Evolutionary conservation across 2,113 vertebrate genomes (phyloP), one percentile per base, ranked within the genome.

Genomic region (Tetrao urogallus): DNA sequence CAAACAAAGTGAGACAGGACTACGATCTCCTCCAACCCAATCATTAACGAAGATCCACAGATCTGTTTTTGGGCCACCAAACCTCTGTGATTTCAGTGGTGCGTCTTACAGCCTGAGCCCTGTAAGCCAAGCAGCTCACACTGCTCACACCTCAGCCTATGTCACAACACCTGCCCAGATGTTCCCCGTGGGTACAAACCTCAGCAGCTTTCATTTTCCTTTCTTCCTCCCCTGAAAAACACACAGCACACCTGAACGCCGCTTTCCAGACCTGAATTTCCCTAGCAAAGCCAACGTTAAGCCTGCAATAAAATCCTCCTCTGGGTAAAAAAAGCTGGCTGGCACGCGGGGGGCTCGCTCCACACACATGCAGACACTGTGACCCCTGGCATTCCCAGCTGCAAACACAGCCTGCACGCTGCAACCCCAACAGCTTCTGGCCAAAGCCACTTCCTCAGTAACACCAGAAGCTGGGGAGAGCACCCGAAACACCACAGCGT

Each of bases 41-140:
- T 2, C 30, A 28, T 60, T 54, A 48, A 56, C 24, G 8, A 12
- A n/a, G 36, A 18, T 2, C 58, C 50, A n/a, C 7, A 3, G 13
- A 4, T 54, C 0, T 0, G 30, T 0, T 2, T 0, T 5, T 38
- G 10, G 13, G 60, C 50, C 42, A 1, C 56, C 13, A 40, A 43
- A 78, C 2, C 72, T 21, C 73, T 18, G 66, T 28, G 13, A 8
- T 30, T 30, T 10, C 52, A 17, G 28, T 1, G 21, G 21, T 50
- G 13, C 65, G 8, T 6, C 36, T 65, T 12, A 5, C 38, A 40
- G 52, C 54, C 34, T 6, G 43, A 8, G 54, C 32, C 25, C 65
- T 10, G 17, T 5, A 19, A 1, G 0, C 11, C 11, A 20, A 47
- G 45, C 0, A 38, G 70, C 70, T n/a, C 45, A 7, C 45, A 15